Percentiles rank a stretch among this genome's conserved stretches.
Evolutionary conservation across 2,797 vertebrate genomes (phyloP).

Genomic region (Aulostomus chinensis): DNA sequence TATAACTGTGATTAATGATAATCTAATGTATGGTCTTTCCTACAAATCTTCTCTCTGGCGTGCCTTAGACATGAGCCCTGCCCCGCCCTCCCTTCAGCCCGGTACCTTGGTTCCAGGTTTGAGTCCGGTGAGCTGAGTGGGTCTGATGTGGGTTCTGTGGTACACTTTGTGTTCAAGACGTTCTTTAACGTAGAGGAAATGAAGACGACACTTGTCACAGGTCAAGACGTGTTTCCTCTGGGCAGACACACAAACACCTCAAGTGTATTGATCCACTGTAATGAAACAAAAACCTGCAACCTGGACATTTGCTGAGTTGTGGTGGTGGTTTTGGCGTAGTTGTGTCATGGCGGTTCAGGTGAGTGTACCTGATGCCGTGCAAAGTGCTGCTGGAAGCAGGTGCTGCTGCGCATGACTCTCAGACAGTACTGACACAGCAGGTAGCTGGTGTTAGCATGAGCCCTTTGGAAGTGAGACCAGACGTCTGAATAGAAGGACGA

Average conservation of each 20-base stretch:
- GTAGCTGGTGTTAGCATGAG: slow-evolving; percentile 83
- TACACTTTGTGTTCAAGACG: slow-evolving; percentile 85
- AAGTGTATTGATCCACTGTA: no score
- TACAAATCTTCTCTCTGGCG: no score
- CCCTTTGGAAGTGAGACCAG: slow-evolving; percentile 85
- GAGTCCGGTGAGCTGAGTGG: slow-evolving; percentile 87
- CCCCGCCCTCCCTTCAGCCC: no score
- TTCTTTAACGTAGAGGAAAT: slow-evolving; percentile 89
- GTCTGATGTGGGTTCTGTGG: slow-evolving; percentile 89
- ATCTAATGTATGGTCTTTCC: no score
- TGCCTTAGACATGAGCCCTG: not conserved
- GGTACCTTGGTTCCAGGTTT: slow-evolving; percentile 92
- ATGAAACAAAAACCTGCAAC: not conserved
- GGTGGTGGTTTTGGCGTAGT: no score
- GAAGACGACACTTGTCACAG: slow-evolving; percentile 91
- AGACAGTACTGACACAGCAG: slow-evolving; percentile 92
- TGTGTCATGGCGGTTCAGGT: no score
- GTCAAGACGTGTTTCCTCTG: slow-evolving; percentile 86
- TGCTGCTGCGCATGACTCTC: slow-evolving; percentile 85
- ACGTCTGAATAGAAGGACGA: slow-evolving; percentile 90
- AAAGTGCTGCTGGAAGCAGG: slow-evolving; percentile 89
- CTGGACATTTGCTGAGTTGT: no score
- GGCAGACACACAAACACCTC: slow-evolving; percentile 25
- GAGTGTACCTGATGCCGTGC: slow-evolving; percentile 87
- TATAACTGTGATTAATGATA: no score